These are phyloP conservation scores for Lasiurus borealis DNA, from an alignment of 2,113 vertebrate species.

Conservation along the genomic window DNA sequence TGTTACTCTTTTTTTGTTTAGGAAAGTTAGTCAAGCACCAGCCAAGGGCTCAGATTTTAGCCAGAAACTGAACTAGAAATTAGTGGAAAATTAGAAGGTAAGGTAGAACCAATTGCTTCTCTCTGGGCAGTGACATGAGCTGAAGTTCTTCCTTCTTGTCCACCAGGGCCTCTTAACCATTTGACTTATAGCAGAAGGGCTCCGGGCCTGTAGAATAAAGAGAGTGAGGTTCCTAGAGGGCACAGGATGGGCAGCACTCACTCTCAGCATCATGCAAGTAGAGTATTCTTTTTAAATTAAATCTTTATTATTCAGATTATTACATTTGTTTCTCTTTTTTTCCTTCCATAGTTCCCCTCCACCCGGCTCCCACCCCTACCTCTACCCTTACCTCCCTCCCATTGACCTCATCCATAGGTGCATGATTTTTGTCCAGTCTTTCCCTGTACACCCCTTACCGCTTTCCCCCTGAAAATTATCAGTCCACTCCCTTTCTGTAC, in stretches of 20 bases:
- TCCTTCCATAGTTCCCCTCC: too few relatives aligned
- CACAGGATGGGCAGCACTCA: too few relatives aligned
- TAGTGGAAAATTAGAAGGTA: background rate
- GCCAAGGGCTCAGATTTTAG: background rate
- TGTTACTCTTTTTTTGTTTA: background rate
- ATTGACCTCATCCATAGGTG: too few relatives aligned
- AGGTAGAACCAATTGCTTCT: background rate
- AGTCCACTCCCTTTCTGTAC: too few relatives aligned
- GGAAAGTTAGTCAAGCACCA: background rate
- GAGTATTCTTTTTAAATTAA: too few relatives aligned
- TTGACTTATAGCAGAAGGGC: background rate
- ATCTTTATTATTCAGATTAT: too few relatives aligned
- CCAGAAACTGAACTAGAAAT: slow-evolving; percentile 19
- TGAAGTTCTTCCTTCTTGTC: background rate
- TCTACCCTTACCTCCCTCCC: too few relatives aligned
- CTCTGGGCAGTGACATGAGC: background rate
- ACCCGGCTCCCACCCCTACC: too few relatives aligned
- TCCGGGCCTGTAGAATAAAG: background rate
- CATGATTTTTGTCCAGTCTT: too few relatives aligned
- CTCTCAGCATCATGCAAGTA: background rate
- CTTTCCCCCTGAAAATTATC: too few relatives aligned
- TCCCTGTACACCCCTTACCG: too few relatives aligned
- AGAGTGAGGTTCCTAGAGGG: background rate
- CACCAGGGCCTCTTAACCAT: background rate
- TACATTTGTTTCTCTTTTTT: too few relatives aligned